These are phyloP conservation scores for Cryptocephalus moraei DNA, from an alignment of 2,888 invertebrate genomes.

Conservation along the genomic window DNA sequence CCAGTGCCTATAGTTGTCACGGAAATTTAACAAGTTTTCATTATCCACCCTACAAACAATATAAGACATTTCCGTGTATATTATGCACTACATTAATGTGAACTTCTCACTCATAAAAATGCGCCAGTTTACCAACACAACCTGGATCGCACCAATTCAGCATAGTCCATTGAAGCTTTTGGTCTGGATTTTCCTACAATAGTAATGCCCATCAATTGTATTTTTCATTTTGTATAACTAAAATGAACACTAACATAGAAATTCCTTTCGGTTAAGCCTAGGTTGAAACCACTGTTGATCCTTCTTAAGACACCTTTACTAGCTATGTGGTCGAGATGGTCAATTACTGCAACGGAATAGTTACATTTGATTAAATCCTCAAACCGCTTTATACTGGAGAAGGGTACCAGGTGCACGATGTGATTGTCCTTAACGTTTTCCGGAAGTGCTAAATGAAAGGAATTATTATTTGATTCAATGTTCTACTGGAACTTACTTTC, in stretches of 20 bases:
- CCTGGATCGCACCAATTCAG: conserved; percentile 30
- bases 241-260: conserved; percentile 26
- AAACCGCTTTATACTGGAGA: conserved; percentile 21
- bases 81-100: background rate
- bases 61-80: background rate
- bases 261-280: conserved; percentile 28
- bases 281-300: conserved; percentile 24
- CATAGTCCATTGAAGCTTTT: conserved; percentile 31
- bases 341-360: conserved; percentile 25
- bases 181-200: conserved; percentile 26
- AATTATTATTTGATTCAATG: background rate
- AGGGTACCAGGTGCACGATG: conserved; percentile 17
- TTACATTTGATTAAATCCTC: conserved; percentile 18
- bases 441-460: background rate
- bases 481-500: conserved; percentile 14
- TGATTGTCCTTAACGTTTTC: background rate
- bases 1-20: conserved; percentile 27
- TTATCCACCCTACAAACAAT: conserved; percentile 22
- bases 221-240: background rate
- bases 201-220: background rate
- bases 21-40: conserved; percentile 23
- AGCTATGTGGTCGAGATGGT: conserved; percentile 27
- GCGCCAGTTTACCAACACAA: conserved; percentile 23
- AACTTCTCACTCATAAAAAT: conserved; percentile 23
- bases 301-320: conserved; percentile 23